These are phyloP conservation scores for Steinernema khuongi DNA, from an alignment of 1,140 invertebrate genomes.

Conservation along the genomic window DNA sequence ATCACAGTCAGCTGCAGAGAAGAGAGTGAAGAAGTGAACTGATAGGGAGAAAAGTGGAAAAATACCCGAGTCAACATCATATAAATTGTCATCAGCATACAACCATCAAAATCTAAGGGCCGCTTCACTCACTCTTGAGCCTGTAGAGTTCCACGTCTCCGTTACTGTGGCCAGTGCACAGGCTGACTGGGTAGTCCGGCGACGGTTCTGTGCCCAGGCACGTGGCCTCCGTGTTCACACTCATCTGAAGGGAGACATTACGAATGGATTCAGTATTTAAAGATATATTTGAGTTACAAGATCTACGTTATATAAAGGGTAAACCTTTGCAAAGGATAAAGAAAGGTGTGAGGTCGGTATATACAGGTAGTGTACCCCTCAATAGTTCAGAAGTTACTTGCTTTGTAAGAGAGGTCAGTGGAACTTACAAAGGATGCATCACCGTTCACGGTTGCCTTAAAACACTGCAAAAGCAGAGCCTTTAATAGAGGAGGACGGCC, in stretches of 20 bases:
- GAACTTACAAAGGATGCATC: no score
- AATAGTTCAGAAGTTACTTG: no score
- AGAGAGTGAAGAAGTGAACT: no score
- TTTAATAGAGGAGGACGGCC: no score
- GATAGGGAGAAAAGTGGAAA: background rate
- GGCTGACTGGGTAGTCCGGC: background rate
- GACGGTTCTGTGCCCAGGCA: background rate
- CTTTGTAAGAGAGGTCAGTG: no score
- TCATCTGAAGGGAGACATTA: background rate
- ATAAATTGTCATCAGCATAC: background rate
- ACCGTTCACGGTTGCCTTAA: no score
- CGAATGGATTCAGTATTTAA: background rate
- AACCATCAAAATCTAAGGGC: background rate
- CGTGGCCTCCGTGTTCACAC: background rate
- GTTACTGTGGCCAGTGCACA: background rate
- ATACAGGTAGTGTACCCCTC: no score
- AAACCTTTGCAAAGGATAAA: no score
- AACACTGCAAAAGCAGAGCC: no score
- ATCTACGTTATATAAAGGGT: no score
- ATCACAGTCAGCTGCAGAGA: no score
- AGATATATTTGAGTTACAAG: background rate
- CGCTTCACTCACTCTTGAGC: background rate
- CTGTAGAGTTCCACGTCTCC: background rate
- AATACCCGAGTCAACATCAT: slow-evolving; percentile 7
- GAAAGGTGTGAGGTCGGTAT: no score